Evolutionary conservation across 2,888 invertebrate genomes (phyloP).

Genomic region (Epirrhoe tristata): DNA sequence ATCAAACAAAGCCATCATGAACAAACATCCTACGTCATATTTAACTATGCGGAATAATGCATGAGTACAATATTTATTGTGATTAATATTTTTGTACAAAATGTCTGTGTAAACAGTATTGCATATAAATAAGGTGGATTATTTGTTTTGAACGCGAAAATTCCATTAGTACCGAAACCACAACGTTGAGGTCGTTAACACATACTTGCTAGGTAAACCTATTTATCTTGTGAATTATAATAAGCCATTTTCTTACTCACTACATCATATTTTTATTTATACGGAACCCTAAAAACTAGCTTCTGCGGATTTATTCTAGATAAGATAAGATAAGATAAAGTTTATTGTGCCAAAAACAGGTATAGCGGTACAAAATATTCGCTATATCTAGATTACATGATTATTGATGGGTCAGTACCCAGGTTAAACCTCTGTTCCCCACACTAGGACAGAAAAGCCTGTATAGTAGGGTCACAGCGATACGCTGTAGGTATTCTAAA

Average conservation of each 20-base stretch:
- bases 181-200: slow-evolving; percentile 31
- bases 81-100: slow-evolving; percentile 17
- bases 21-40: slow-evolving; percentile 10
- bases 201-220: slow-evolving; percentile 29
- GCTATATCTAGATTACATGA: no score
- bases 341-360: no score
- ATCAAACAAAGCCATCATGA: not conserved
- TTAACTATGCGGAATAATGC: slow-evolving; percentile 16
- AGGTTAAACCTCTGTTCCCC: no score
- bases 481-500: no score
- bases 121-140: slow-evolving; percentile 29
- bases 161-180: slow-evolving; percentile 25
- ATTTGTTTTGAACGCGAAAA: slow-evolving; percentile 29
- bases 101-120: slow-evolving; percentile 15
- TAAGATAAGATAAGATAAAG: no score
- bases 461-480: no score
- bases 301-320: no score
- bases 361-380: no score
- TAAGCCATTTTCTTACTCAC: not conserved
- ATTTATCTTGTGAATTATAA: slow-evolving; percentile 5
- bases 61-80: slow-evolving; percentile 14
- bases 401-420: no score
- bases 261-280: no score
- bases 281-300: not conserved
- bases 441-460: no score